Evolutionary conservation across 2,797 vertebrate genomes (phyloP), one percentile per base, ranked within the genome.

Genomic region (Lemur catta): DNA sequence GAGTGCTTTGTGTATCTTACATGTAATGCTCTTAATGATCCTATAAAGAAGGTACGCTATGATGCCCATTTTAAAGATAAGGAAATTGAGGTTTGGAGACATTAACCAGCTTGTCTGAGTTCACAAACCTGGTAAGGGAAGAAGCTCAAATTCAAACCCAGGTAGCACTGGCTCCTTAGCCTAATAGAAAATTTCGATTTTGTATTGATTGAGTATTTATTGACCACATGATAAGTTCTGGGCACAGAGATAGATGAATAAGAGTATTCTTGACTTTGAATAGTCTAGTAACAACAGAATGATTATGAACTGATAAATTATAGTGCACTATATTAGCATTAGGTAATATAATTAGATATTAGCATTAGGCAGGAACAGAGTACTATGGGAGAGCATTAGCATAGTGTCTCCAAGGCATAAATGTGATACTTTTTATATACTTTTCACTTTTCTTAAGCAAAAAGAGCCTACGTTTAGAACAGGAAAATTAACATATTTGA

Each of bases 401-500:
- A 89, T 86, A 85, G 75, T 88, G 91, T 92, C 92, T 75, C 84
- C 81, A 89, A 93, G 82, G 52, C 12, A 93, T 89, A 75, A 92
- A 72, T 95, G 61, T 90, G 57, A 84, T 84, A 75, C 85, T 93
- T 97, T 92, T 97, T 63, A 84, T 76, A 80, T 15, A 87, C 26
- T 92, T 94, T n/a, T 48, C 84, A 93, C 61, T 65, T 97, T 95
- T 94, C 81, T 96, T 92, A 57, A 90, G 61, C 80, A 96, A 89
- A 89, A 26, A 95, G 78, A 74, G 72, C 95, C 96, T 94, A 89
- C 52, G 89, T 41, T 95, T 85, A 95, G 50, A 95, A 91, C 10
- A 92, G 69, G 35, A 78, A 96, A 93, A 97, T 96, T 95, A 93
- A 79, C 92, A 85, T 93, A 75, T 75, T 91, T 97, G 81, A 95